These are phyloP conservation scores for Aplocera efformata DNA, from an alignment of 2,888 invertebrate species.

Conservation along the genomic window DNA sequence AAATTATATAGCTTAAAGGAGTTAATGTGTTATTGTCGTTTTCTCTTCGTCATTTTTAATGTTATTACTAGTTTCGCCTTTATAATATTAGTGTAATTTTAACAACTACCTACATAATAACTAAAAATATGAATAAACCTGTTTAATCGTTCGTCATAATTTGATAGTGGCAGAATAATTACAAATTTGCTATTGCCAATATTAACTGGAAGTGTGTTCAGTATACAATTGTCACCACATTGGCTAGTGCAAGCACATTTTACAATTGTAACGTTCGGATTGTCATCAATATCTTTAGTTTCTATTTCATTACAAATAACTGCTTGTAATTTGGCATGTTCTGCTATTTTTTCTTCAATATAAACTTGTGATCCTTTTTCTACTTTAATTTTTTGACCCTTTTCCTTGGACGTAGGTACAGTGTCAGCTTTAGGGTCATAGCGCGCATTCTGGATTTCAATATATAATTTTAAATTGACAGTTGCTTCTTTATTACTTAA, in stretches of 20 bases:
- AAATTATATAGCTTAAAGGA: too few relatives aligned
- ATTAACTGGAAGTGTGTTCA: constrained; percentile 5
- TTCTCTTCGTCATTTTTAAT: too few relatives aligned
- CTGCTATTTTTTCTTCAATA: constrained; percentile 27
- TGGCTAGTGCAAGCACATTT: constrained; percentile 36
- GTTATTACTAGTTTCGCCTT: neutral
- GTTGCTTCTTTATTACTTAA: constrained; percentile 40
- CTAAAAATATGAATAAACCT: constrained; percentile 13
- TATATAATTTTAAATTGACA: constrained; percentile 49
- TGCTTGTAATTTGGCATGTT: constrained; percentile 30
- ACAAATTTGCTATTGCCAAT: constrained; percentile 31
- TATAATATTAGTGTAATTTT: too few relatives aligned
- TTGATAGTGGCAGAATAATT: constrained; percentile 29
- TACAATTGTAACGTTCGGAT: constrained; percentile 33
- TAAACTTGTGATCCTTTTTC: constrained; percentile 42
- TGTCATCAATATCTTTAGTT: constrained; percentile 16
- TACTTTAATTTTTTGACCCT: constrained; percentile 22
- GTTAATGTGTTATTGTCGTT: too few relatives aligned
- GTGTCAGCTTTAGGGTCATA: constrained; percentile 7
- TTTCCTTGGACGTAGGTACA: neutral
- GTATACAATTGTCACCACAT: constrained; percentile 12
- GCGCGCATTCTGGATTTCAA: constrained; percentile 41
- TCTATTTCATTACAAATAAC: constrained; percentile 21
- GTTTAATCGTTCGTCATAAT: constrained; percentile 8
- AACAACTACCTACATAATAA: too few relatives aligned